Evolutionary conservation across 2,113 vertebrate genomes (phyloP).

Genomic region (Polypterus bichir): DNA sequence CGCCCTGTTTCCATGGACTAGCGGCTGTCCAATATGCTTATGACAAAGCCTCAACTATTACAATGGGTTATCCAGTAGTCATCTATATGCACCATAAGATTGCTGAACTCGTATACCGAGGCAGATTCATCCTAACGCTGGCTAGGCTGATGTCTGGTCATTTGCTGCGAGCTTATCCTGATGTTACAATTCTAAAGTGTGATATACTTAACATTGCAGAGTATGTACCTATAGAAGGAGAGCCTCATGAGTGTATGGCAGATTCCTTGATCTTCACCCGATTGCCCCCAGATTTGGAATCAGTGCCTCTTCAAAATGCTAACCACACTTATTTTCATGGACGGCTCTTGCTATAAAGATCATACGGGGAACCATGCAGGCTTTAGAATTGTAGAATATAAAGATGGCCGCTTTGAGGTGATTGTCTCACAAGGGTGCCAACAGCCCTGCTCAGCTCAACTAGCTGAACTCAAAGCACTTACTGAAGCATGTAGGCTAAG

Average conservation of each 20-base stretch:
- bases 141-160: too few relatives aligned
- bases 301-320: background rate
- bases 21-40: too few relatives aligned
- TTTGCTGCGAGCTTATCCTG: too few relatives aligned
- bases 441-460: conserved; percentile 7
- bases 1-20: too few relatives aligned
- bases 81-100: too few relatives aligned
- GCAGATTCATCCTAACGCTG: too few relatives aligned
- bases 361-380: background rate
- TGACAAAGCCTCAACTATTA: too few relatives aligned
- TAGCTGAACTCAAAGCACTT: conserved; percentile 5
- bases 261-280: background rate
- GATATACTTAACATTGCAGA: too few relatives aligned
- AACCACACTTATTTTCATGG: background rate
- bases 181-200: too few relatives aligned
- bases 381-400: background rate
- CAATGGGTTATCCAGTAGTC: too few relatives aligned
- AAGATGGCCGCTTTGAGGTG: background rate
- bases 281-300: background rate
- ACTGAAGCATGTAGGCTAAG: background rate
- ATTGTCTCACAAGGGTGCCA: background rate
- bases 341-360: conserved; percentile 4
- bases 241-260: background rate
- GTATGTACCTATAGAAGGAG: too few relatives aligned
- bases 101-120: too few relatives aligned